These are phyloP conservation scores for Wiebesia pumilae DNA, from an alignment of 1,140 invertebrate species.

Conservation along the genomic window DNA sequence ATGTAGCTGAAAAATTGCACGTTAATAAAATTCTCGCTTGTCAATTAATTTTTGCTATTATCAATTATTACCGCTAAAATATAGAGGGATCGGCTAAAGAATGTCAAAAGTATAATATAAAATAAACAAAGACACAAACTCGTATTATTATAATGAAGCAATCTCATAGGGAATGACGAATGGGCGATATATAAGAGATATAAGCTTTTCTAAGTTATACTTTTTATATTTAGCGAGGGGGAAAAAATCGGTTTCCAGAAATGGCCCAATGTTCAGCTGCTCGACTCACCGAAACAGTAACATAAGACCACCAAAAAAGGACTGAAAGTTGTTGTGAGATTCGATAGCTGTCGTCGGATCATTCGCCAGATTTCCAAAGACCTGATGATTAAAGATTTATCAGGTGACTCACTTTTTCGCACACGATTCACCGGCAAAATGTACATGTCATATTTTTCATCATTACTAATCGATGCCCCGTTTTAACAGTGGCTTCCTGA, in stretches of 20 bases:
- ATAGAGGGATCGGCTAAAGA: conserved; percentile 17
- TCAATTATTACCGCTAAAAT: conserved; percentile 25
- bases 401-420: conserved; percentile 56
- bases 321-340: conserved; percentile 98
- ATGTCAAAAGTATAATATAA: not conserved
- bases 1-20: conserved; percentile 27
- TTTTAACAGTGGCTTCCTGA: not conserved
- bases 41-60: not conserved
- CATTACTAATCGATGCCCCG: not conserved
- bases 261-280: conserved; percentile 64
- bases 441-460: not conserved
- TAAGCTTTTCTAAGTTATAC: conserved; percentile 43
- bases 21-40: conserved; percentile 23
- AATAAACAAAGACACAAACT: conserved; percentile 1
- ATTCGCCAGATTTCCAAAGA: conserved; percentile 95
- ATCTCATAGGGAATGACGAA: conserved; percentile 19
- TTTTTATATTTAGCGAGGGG: conserved; percentile 42
- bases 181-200: conserved; percentile 38
- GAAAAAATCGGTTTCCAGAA: conserved; percentile 4
- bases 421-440: not conserved
- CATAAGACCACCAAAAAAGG: conserved; percentile 94
- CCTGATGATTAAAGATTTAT: conserved; percentile 77
- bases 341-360: conserved; percentile 91
- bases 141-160: conserved; percentile 27
- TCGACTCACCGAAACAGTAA: conserved; percentile 94